These are phyloP conservation scores for Capreolus pygargus DNA, from an alignment of 2,113 vertebrate species.

Conservation along the genomic window DNA sequence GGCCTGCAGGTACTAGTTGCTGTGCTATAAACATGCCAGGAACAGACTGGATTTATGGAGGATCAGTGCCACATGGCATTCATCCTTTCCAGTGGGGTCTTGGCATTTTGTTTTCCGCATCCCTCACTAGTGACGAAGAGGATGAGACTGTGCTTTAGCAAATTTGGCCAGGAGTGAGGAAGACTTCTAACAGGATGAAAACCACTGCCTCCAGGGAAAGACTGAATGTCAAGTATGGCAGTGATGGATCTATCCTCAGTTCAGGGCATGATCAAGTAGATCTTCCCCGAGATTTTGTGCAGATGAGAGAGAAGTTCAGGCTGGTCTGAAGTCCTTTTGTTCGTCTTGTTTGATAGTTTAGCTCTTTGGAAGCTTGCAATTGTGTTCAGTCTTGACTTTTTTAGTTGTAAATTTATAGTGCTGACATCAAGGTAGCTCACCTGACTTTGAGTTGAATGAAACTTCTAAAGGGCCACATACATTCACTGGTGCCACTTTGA, in stretches of 20 bases:
- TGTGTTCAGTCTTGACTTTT: background rate
- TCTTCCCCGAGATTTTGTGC: background rate
- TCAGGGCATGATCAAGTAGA: background rate
- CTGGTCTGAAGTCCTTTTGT: background rate
- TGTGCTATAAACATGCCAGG: background rate
- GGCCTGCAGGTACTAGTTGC: conserved; percentile 3
- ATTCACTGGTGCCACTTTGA: background rate
- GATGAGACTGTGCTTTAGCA: background rate
- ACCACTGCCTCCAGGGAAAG: background rate
- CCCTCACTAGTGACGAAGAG: background rate
- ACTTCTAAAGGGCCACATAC: background rate
- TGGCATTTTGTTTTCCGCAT: background rate
- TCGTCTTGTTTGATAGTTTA: background rate
- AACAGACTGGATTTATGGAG: background rate
- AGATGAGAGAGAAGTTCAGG: background rate
- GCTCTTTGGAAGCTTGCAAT: background rate
- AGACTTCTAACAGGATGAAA: background rate
- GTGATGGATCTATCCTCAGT: background rate
- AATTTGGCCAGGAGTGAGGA: background rate
- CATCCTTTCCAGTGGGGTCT: background rate
- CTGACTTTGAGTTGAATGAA: background rate
- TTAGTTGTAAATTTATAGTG: background rate
- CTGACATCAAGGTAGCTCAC: background rate
- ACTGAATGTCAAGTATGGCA: background rate
- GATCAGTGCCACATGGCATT: background rate